Base-by-base conservation (phyloP, 2,888 invertebrate genomes). In the Chloromyia formosa region DNA sequence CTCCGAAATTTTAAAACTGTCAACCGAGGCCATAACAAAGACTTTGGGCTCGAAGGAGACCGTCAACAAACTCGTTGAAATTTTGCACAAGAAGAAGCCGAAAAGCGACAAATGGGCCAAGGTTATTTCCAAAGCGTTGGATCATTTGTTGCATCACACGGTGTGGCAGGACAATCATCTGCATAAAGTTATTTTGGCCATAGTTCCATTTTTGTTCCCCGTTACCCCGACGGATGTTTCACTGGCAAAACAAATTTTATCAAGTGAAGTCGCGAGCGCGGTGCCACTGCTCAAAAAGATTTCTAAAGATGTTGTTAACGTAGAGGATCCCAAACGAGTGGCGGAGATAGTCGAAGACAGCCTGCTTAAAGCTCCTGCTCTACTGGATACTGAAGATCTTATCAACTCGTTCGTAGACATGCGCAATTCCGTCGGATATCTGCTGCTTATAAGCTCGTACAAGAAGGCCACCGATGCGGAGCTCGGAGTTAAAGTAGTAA, bases 121-220 rank as follows among this genome's bases (percentile, higher is more conserved):
- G 14, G 82, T 89, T 1, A 83, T 85, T 3, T 81, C 81, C 10
- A 81, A 82, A 73, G 85, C 87, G 0, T 83, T 90, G 1, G 78
- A 82, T 0, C 88, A 87, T 80, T 84, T 90, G 71, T 88, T 88
- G 66, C 82, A 86, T 0, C 77, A 86, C 0, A 80, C 85, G 20
- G 81, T 84, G 0, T 81, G 87, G 61, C 84, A 87, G 0, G 27
- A 79, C 1, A 87, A 88, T 3, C 88, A 90, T 78, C 87, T 89
- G 69, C 86, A 87, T 27, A 18, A 60, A 77, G 87, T 89, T 3
- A 87, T 92, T 64, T 81, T 91, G 45, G 86, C 88, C 0, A 83
- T 92, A 22, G 82, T 91, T 35, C 91, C 92, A 12, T 89, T 88
- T 80, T 81, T 93, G 5, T 89, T 92, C 78, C 90, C 91, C 0